A percentile compares a stretch with the other conserved stretches of the same genome.
Evolutionary conservation across 37 sponge, comb jelly and placozoan genomes (phyloP).

Genomic region (Axinella damicornis): DNA sequence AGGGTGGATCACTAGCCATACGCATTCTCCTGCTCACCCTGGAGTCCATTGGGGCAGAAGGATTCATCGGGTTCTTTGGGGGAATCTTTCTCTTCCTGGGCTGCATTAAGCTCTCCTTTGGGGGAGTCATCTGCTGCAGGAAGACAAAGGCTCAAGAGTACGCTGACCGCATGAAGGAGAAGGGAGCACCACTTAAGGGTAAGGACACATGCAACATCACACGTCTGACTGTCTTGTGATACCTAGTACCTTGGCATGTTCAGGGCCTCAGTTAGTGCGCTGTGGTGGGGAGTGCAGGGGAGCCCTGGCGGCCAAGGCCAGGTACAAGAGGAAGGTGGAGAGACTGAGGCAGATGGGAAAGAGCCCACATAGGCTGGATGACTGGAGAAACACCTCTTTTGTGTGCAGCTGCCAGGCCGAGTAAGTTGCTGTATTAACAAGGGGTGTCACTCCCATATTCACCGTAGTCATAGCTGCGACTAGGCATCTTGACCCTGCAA

Average conservation of each 20-base stretch:
- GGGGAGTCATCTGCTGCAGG: constrained; percentile 70
- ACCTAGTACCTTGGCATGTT: neutral
- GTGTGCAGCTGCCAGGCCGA: constrained; percentile 76
- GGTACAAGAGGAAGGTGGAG: constrained; percentile 53
- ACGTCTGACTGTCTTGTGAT: neutral
- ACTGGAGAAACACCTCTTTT: constrained; percentile 84
- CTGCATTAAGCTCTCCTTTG: constrained; percentile 73
- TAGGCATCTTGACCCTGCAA: no score
- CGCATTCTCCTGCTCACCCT: constrained; percentile 48
- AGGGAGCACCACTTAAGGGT: constrained; percentile 41
- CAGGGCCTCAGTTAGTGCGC: constrained; percentile 70
- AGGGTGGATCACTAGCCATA: neutral
- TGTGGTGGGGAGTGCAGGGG: constrained; percentile 81
- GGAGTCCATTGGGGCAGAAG: constrained; percentile 66
- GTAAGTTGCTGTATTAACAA: constrained; percentile 58
- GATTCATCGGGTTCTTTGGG: constrained; percentile 58
- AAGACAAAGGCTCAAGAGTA: constrained; percentile 75
- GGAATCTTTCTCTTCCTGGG: constrained; percentile 67
- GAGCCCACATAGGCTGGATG: constrained; percentile 51
- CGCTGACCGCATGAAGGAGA: constrained; percentile 53
- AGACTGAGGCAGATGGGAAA: constrained; percentile 66
- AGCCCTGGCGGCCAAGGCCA: constrained; percentile 72
- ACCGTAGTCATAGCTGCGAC: no score
- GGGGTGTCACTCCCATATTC: no score
- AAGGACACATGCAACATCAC: neutral